Evolutionary conservation across 92 coral and sea anemone species (phyloP), one percentile per base, ranked within the genome.

Genomic region (Meandrina meandrites): DNA sequence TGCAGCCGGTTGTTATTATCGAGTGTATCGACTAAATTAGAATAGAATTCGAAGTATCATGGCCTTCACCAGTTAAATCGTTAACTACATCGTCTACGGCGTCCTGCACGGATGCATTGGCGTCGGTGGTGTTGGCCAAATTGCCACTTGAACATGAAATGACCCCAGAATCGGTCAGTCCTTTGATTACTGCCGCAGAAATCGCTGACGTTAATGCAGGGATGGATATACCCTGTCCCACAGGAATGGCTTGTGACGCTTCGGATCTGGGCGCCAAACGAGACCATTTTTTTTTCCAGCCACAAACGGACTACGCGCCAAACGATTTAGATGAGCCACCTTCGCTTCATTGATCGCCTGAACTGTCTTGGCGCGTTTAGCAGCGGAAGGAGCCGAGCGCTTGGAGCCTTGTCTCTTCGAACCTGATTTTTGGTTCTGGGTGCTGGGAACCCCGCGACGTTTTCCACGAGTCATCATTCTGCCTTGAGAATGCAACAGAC

Each of bases 31-130:
- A 1, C 40, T 4, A 31, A 31, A 78, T 10, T 48, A 5, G 7
- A 22, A 60, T 16, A 45, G 36, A 0, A 50, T 57, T 57, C 18
- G 10, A 9, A 32, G 11, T 21, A 16, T 27, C 22, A 78, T 78
- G 66, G 67, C 81, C 47, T 47, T 78, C 81, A 78, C 68, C 81
- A 53, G 66, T 32, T 78, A 78, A 50, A 47, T 30, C 54, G 4
- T 74, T 11, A 18, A 74, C 78, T 74, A 74, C 78, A 17, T 5
- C 78, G 4, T 50, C 78, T 2, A 78, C 81, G 30, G 67, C 51
- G 0, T 27, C 81, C 13, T 78, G 80, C 16, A 51, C 81, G 30
- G 81, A 31, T 6, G 27, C 42, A 27, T 21, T 30, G 0, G 81
- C 22, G 24, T 30, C 64, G 13, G 3, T 56, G 62, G 22, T 56